Percentiles rank a stretch among this genome's conserved stretches.
Conservation (phyloP, 2,113 vertebrate species). For the Parotia lawesii region DNA sequence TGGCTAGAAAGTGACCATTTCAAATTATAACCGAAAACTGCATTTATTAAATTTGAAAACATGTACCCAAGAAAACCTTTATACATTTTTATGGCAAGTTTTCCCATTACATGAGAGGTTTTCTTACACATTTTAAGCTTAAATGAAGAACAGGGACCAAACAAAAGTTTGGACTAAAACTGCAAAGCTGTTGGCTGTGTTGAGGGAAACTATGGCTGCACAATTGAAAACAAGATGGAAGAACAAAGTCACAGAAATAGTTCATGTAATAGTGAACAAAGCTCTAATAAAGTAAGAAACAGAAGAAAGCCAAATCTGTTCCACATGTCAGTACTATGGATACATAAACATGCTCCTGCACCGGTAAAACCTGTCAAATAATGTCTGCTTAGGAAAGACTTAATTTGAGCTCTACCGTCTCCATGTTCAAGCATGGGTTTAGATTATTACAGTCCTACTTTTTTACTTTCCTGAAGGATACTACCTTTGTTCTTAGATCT, state of each 20-base stretch:
- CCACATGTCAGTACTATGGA: not conserved
- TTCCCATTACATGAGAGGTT: constrained; percentile 73
- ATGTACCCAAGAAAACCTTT: constrained; percentile 61
- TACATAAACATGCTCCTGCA: constrained; percentile 7
- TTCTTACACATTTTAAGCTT: constrained; percentile 69
- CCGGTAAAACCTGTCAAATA: constrained; percentile 45
- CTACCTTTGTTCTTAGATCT: not conserved
- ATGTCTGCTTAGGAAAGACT: constrained; percentile 30
- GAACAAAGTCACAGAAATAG: constrained; percentile 48
- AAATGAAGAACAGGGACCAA: constrained; percentile 42
- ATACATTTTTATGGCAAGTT: constrained; percentile 68
- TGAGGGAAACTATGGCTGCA: constrained; percentile 1
- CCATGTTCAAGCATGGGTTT: not conserved
- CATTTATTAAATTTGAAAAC: constrained; percentile 64
- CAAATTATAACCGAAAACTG: constrained; percentile 67
- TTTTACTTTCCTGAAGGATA: not conserved
- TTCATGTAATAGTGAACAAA: constrained; percentile 52
- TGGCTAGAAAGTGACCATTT: constrained; percentile 55
- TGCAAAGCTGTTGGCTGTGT: constrained; percentile 51
- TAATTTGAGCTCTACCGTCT: constrained; percentile 13
- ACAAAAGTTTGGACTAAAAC: constrained; percentile 62
- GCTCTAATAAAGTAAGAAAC: constrained; percentile 62
- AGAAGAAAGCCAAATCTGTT: constrained; percentile 70
- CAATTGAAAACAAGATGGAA: not conserved
- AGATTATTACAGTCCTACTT: not conserved